Evolutionary conservation across 1,140 invertebrate genomes (phyloP), one percentile per base, ranked within the genome.

Genomic region (Eriocheir sinensis): DNA sequence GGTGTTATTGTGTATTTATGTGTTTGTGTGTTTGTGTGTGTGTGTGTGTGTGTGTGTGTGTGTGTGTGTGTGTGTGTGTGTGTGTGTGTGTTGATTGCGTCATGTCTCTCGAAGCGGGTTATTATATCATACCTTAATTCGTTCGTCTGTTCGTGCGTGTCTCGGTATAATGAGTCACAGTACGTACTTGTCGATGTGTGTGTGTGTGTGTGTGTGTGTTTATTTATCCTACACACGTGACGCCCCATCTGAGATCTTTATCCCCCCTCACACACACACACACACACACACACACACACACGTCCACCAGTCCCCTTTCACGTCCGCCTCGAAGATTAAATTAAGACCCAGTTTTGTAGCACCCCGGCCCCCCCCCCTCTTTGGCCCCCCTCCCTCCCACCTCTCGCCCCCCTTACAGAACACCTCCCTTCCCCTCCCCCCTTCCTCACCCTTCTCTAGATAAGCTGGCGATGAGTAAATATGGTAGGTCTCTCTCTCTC

Each of bases 261-360:
- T n/a, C n/a, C n/a, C n/a, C n/a, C n/a, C n/a, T n/a, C n/a, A n/a
- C 60, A 72, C 60, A 72, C 60, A 72, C 60, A 72, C 60, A 72
- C 60, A 72, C 60, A 72, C 60, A 72, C 60, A 72, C 60, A 72
- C 60, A 72, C 60, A 72, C 60, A 72, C 60, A 72, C 60, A 72
- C 60, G n/a, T n/a, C 60, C 60, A 72, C 60, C 60, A 72, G 12
- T 72, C 60, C 60, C n/a, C 60, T n/a, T 72, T 15, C 60, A 15
- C 60, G 12, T 72, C 12, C 60, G 12, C 12, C 60, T 72, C 12
- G 12, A 72, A n/a, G 12, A 72, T 15, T 72, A 72, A 15, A 15
- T 15, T n/a, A 15, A 72, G 12, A 15, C 12, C n/a, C 60, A 72
- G 12, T 72, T 72, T n/a, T 81, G 8, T 34, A 15, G 3, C 83